Percentiles rank a stretch among this genome's conserved stretches.
phyloP scores from a whole-genome alignment of 1,140 invertebrate genomes.

The Sarcophaga bullata region DNA sequence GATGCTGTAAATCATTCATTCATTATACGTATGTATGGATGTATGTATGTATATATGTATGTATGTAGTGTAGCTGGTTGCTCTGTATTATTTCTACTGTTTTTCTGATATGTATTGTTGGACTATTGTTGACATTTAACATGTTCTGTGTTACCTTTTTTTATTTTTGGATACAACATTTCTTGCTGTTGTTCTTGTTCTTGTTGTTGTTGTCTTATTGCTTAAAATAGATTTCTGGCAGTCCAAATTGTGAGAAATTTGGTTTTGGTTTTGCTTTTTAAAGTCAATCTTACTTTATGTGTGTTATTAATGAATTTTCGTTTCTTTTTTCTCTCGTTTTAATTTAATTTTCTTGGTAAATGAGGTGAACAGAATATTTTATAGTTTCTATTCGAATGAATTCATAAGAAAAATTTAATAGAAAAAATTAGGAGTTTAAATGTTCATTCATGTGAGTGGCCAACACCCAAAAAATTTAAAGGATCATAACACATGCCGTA shows the following conservation, averaged over 20 bases:
- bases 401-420: background rate
- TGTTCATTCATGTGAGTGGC: background rate
- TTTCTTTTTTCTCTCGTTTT: background rate
- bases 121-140: slow-evolving; percentile 31
- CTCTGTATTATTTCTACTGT: background rate
- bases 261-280: background rate
- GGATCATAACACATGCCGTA: too few species aligned
- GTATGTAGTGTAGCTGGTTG: background rate
- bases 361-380: background rate
- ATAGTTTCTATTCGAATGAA: background rate
- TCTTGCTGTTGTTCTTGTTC: background rate
- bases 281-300: background rate
- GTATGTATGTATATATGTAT: background rate
- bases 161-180: background rate
- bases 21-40: too few species aligned
- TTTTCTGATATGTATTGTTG: background rate
- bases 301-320: background rate
- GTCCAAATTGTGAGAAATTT: too few species aligned
- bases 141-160: background rate
- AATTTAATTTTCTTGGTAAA: background rate
- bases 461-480: too few species aligned
- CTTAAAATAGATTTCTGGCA: background rate
- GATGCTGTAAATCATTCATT: slow-evolving; percentile 39
- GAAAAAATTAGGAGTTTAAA: background rate
- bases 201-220: background rate